These are phyloP conservation scores for Dendrolimus punctatus DNA, from an alignment of 1,140 invertebrate genomes.

Conservation along the genomic window DNA sequence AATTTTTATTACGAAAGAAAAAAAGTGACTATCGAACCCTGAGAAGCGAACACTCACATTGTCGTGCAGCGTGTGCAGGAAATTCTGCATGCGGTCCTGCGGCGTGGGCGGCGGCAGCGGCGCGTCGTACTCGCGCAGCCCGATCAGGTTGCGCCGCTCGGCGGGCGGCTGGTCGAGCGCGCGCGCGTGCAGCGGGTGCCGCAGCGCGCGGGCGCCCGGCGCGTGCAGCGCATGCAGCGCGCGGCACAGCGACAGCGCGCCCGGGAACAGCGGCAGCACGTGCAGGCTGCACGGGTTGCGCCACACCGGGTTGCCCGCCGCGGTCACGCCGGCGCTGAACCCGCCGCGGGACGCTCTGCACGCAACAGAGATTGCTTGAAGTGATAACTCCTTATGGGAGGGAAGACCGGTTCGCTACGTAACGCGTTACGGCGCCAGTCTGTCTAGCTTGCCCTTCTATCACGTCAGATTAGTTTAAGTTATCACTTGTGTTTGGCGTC, in stretches of 20 bases:
- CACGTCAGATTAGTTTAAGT: too few species aligned
- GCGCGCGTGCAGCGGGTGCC: constrained; percentile 38
- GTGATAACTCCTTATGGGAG: too few species aligned
- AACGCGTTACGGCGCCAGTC: too few species aligned
- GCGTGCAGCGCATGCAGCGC: constrained; percentile 87
- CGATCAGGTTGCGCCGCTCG: constrained; percentile 45
- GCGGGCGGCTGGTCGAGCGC: constrained; percentile 38
- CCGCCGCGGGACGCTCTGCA: constrained; percentile 81
- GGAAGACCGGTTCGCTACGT: too few species aligned
- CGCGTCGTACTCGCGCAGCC: constrained; percentile 29
- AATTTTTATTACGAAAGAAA: too few species aligned
- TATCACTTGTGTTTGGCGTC: too few species aligned
- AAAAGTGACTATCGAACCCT: too few species aligned
- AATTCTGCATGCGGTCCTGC: constrained; percentile 86
- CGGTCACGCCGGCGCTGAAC: constrained; percentile 83
- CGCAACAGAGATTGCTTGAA: neutral
- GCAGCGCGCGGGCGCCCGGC: constrained; percentile 69
- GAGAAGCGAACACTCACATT: too few species aligned
- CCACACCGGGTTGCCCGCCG: constrained; percentile 83
- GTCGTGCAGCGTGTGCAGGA: constrained; percentile 67
- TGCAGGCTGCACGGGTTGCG: constrained; percentile 89
- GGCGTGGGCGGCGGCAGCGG: constrained; percentile 66
- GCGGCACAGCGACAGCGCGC: constrained; percentile 82
- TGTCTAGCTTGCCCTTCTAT: too few species aligned
- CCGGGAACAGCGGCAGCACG: constrained; percentile 83